These are phyloP conservation scores for Drosophila longiperda DNA, from an alignment of 2,888 invertebrate species.

Conservation along the genomic window DNA sequence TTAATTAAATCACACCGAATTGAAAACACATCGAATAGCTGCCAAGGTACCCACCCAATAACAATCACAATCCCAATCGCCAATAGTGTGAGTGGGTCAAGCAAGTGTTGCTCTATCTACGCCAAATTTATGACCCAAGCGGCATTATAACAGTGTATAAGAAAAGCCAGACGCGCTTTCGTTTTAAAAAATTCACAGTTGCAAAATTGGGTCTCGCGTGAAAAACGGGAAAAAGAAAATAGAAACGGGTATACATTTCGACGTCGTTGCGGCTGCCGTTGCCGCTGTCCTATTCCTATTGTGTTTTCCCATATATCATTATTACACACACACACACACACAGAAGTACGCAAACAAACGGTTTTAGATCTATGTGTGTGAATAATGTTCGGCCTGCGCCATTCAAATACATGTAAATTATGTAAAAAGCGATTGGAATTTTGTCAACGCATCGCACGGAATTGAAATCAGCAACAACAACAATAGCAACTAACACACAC, in stretches of 20 bases:
- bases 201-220: conserved; percentile 61
- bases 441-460: conserved; percentile 52
- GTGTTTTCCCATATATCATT: conserved; percentile 46
- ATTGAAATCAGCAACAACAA: conserved; percentile 43
- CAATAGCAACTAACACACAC: conserved; percentile 17
- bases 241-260: conserved; percentile 67
- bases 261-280: conserved; percentile 38
- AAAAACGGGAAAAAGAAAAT: conserved; percentile 18
- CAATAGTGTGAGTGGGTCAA: conserved; percentile 48
- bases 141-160: conserved; percentile 17
- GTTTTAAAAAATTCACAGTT: conserved; percentile 23
- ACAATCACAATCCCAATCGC: conserved; percentile 30
- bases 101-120: conserved; percentile 48
- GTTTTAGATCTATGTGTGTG: neutral
- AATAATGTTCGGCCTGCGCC: conserved; percentile 49
- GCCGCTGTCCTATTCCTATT: conserved; percentile 34
- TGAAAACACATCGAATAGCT: conserved; percentile 50
- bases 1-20: conserved; percentile 74
- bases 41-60: conserved; percentile 45
- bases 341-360: neutral
- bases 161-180: conserved; percentile 29
- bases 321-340: conserved; percentile 12
- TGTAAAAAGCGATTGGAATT: conserved; percentile 70
- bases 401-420: conserved; percentile 74
- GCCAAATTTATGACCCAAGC: conserved; percentile 42